Conservation (phyloP, 2,888 invertebrate species). For the Napeogenes inachia region DNA sequence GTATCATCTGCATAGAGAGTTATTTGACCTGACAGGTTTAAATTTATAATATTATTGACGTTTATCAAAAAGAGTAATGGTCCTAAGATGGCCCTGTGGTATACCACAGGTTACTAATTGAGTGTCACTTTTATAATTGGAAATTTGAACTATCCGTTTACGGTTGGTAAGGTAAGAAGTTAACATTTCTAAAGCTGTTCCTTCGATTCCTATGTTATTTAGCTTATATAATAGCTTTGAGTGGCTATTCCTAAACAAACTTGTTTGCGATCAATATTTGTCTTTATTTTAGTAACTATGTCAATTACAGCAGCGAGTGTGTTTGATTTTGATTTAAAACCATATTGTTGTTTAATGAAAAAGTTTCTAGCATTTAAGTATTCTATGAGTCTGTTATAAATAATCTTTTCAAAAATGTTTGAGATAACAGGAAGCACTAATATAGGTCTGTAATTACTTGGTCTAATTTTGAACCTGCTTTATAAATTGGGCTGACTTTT, state of each 20-base stretch:
- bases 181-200: no score
- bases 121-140: neutral
- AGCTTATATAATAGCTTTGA: neutral
- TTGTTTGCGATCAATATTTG: neutral
- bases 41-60: constrained; percentile 2
- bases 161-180: no score
- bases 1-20: constrained; percentile 8
- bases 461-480: constrained; percentile 8
- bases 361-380: constrained; percentile 7
- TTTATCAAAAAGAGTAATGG: constrained; percentile 5
- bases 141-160: neutral
- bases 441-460: constrained; percentile 12
- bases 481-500: constrained; percentile 9
- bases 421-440: constrained; percentile 8
- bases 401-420: constrained; percentile 9
- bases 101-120: constrained; percentile 3
- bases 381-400: constrained; percentile 6
- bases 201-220: no score
- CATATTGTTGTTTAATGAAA: constrained; percentile 3
- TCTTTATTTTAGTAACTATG: constrained; percentile 1
- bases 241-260: neutral
- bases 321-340: constrained; percentile 5
- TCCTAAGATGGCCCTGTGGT: constrained; percentile 7
- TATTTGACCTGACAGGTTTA: neutral
- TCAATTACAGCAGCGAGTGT: neutral